phyloP scores from a whole-genome alignment of 2,888 invertebrate species.

The Trypoxylon attenuatum region DNA sequence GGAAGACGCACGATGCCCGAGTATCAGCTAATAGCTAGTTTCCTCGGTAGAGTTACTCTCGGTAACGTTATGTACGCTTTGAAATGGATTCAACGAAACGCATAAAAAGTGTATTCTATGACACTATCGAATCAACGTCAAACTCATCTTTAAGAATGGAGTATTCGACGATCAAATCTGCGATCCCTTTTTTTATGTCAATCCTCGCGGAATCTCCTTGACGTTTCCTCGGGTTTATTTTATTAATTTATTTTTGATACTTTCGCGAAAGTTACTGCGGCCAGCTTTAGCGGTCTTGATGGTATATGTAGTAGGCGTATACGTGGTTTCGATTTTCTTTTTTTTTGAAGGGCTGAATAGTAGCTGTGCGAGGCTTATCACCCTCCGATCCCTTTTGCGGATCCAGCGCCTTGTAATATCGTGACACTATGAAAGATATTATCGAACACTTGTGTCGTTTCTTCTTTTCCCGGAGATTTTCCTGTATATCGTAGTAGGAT shows the following conservation, averaged over 20 bases:
- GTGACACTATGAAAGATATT: conserved; percentile 16
- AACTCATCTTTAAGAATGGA: too few relatives aligned
- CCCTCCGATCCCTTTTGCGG: conserved; percentile 41
- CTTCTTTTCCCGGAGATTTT: too few relatives aligned
- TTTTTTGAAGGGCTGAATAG: background rate
- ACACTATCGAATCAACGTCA: too few relatives aligned
- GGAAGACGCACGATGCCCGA: conserved; percentile 82
- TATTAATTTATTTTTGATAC: conserved; percentile 63
- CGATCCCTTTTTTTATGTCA: conserved; percentile 37
- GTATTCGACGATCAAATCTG: too few relatives aligned
- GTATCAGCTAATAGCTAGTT: conserved; percentile 83
- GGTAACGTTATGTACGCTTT: conserved; percentile 79
- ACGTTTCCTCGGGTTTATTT: conserved; percentile 12
- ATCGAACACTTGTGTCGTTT: too few relatives aligned
- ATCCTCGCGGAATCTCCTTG: conserved; percentile 6
- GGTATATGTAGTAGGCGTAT: too few relatives aligned
- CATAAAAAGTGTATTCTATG: too few relatives aligned
- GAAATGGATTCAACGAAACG: conserved; percentile 79
- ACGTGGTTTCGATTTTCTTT: too few relatives aligned
- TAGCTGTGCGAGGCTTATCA: background rate
- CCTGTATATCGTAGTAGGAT: too few relatives aligned
- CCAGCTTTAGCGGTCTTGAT: too few relatives aligned
- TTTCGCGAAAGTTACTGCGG: too few relatives aligned
- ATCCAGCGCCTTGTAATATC: conserved; percentile 51
- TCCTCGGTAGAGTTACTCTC: conserved; percentile 80